Conservation (phyloP, 2,888 invertebrate species). For the Arrhopalites spinosus region DNA sequence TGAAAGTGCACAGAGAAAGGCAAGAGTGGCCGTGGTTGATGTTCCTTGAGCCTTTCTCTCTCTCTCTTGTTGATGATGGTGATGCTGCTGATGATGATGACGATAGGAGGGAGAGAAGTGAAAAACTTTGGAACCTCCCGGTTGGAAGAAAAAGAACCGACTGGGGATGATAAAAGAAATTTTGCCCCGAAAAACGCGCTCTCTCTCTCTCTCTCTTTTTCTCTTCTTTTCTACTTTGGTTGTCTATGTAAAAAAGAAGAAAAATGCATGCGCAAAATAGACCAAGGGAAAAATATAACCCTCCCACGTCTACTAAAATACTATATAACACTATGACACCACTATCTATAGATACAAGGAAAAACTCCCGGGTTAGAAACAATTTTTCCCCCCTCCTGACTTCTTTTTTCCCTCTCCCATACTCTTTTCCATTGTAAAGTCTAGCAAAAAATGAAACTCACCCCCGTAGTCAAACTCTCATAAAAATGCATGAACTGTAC, state of each 20-base stretch:
- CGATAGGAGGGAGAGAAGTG: no score
- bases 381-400: slow-evolving; percentile 1
- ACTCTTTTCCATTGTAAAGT: not conserved
- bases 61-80: not conserved
- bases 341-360: not conserved
- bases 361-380: not conserved
- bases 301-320: slow-evolving; percentile 33
- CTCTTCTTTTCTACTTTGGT: not conserved
- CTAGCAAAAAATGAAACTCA: not conserved
- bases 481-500: no score
- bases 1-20: not conserved
- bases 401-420: not conserved
- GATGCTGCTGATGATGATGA: not conserved
- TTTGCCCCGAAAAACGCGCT: slow-evolving; percentile 5
- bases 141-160: slow-evolving; percentile 34
- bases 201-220: not conserved
- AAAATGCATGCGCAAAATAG: slow-evolving; percentile 39
- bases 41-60: not conserved
- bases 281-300: slow-evolving; percentile 36
- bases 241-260: slow-evolving; percentile 28
- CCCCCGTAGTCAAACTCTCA: not conserved
- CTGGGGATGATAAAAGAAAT: slow-evolving; percentile 23
- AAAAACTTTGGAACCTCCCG: slow-evolving; percentile 15
- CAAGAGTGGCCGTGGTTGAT: not conserved
- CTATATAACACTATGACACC: not conserved